Evolutionary conservation across 2,113 vertebrate species (phyloP), one percentile per base, ranked within the genome.

Genomic region (Choloepus hoffmanni): DNA sequence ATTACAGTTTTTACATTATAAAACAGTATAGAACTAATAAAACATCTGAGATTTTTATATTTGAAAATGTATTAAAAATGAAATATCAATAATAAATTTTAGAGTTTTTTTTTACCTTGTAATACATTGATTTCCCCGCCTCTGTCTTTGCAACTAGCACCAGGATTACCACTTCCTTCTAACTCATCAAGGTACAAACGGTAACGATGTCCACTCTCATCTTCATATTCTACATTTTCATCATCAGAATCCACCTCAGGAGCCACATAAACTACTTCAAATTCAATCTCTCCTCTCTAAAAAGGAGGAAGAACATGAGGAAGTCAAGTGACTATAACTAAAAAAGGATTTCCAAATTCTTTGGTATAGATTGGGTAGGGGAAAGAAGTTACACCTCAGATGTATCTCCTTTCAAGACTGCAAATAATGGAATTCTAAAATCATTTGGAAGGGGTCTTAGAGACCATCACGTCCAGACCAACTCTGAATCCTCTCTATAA

Each of bases 221-320:
- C 99, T 97, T 99, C 99, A 40, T 99, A 99, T 97, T 99, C 99
- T 68, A 99, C 99, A 0, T 99, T 99, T 98, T 99, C 99, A 76
- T 99, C 99, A 94, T 99, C 99, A 0, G 99, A 99, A 98, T 99
- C 99, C 88, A 99, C 99, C 97, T 99, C 99, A 4, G 99, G 99
- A 93, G 99, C 99, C 98, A 99, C 99, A 0, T 99, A 99, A 85
- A 99, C 99, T 76, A 99, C 99, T 98, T 99, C 99, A 89, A 99
- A 99, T 97, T 99, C 99, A 0, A 99, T 99, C 97, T 99, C 99
- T 0, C 99, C 99, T 95, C 99, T 98, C 99, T 99, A 98, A 81
- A 98, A 96, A 40, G 83, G 53, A 95, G 87, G 63, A 0, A 19
- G 45, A 87, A 97, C 85, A 89, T 3, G 53, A 92, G 79, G 53